These are phyloP conservation scores for Dexiosoma caninum DNA, from an alignment of 2,888 invertebrate genomes.

Conservation along the genomic window DNA sequence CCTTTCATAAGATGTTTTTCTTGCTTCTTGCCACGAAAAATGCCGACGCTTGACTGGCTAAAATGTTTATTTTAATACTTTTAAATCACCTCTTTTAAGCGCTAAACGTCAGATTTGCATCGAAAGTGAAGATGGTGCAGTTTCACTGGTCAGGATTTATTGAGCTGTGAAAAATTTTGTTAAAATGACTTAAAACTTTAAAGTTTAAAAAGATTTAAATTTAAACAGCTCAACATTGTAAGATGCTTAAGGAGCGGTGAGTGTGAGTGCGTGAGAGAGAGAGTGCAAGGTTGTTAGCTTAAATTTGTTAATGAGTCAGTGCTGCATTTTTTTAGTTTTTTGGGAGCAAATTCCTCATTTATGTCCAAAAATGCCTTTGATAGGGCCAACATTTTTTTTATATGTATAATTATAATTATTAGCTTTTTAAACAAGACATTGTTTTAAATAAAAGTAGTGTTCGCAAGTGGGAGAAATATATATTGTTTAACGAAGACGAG, in stretches of 20 bases:
- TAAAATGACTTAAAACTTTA: conserved; percentile 3
- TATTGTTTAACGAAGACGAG: too few species aligned
- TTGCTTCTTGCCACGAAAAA: background rate
- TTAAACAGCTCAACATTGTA: background rate
- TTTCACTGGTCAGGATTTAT: background rate
- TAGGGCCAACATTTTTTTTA: too few species aligned
- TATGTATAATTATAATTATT: too few species aligned
- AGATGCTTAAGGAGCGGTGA: background rate
- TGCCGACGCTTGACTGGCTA: conserved; percentile 22
- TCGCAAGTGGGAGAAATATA: too few species aligned
- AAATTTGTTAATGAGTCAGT: background rate
- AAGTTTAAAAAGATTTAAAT: background rate
- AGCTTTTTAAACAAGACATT: too few species aligned
- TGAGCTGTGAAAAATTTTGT: conserved; percentile 5
- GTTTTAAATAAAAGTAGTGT: too few species aligned
- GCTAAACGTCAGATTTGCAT: conserved; percentile 58
- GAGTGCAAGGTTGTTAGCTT: background rate
- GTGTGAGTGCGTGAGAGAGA: background rate
- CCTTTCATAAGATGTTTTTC: background rate
- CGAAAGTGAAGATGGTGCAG: conserved; percentile 13
- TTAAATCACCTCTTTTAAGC: conserved; percentile 60
- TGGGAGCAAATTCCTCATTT: too few species aligned
- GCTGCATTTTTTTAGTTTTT: too few species aligned
- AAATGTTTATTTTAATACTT: conserved; percentile 56
- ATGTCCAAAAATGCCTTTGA: too few species aligned